Percentiles rank a stretch among this genome's conserved stretches.
phyloP scores from a whole-genome alignment of 2,797 vertebrate species.

The Emys orbicularis region DNA sequence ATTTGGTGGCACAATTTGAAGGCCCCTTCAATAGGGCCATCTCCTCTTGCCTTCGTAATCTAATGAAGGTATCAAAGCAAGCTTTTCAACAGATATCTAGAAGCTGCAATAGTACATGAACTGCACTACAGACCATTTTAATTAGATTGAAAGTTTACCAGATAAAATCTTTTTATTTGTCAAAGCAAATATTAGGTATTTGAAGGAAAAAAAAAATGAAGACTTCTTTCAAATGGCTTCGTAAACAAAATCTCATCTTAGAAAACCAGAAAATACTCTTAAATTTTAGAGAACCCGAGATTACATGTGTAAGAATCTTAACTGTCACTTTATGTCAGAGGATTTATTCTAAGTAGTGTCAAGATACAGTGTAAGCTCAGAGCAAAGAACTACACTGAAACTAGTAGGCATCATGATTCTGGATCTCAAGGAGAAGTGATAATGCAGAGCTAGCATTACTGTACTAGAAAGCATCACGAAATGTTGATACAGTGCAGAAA shows the following conservation, averaged over 20 bases:
- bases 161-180: neutral
- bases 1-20: neutral
- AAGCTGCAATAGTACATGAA: neutral
- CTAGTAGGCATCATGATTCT: neutral
- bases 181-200: neutral
- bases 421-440: neutral
- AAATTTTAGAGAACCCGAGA: neutral
- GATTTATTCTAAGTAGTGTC: neutral
- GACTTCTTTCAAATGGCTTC: neutral
- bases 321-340: neutral
- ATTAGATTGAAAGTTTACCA: neutral
- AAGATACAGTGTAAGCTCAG: neutral
- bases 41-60: neutral
- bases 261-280: neutral
- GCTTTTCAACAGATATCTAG: neutral
- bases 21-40: neutral
- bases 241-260: neutral
- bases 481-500: neutral
- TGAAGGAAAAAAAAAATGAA: neutral
- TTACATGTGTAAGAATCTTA: neutral
- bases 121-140: neutral
- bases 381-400: neutral
- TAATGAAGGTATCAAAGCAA: rapidly evolving
- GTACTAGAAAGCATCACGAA: neutral
- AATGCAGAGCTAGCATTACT: neutral